phyloP scores from a whole-genome alignment of 2,113 vertebrate genomes.

The Neoarius graeffei region DNA sequence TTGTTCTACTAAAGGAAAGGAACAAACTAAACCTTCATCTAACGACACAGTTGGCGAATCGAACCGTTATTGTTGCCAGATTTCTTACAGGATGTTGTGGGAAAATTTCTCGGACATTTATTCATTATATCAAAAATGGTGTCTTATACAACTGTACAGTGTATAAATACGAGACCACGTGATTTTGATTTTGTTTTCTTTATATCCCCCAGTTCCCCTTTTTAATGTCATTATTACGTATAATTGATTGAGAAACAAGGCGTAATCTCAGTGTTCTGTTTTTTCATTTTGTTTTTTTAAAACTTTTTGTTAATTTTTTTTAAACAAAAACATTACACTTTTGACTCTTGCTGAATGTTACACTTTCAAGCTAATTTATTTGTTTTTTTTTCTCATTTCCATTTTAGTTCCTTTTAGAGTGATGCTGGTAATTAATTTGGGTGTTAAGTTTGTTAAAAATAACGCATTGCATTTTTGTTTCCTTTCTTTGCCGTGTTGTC shows the following conservation, averaged over 20 bases:
- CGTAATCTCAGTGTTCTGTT: neutral
- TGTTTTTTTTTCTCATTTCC: neutral
- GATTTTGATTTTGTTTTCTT: constrained; percentile 15
- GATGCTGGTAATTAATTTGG: neutral
- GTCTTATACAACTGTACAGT: constrained; percentile 27
- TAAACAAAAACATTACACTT: neutral
- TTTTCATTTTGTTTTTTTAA: neutral
- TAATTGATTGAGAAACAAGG: too few relatives aligned
- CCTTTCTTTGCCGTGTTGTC: neutral
- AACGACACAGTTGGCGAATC: neutral
- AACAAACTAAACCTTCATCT: neutral
- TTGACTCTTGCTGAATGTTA: neutral
- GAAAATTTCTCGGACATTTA: neutral
- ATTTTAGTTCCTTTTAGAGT: neutral
- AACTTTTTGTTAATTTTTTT: neutral
- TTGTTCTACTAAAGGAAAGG: neutral
- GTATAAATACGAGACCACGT: constrained; percentile 26
- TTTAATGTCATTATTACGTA: neutral
- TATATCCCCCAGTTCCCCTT: neutral
- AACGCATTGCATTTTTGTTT: neutral
- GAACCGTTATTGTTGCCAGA: neutral
- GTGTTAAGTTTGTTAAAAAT: neutral
- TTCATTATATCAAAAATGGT: neutral
- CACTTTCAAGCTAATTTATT: constrained; percentile 17
- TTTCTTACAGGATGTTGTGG: constrained; percentile 6